Percentiles rank a stretch among this genome's conserved stretches.
phyloP scores from a whole-genome alignment of 2,113 vertebrate species.

The Fukomys damarensis region DNA sequence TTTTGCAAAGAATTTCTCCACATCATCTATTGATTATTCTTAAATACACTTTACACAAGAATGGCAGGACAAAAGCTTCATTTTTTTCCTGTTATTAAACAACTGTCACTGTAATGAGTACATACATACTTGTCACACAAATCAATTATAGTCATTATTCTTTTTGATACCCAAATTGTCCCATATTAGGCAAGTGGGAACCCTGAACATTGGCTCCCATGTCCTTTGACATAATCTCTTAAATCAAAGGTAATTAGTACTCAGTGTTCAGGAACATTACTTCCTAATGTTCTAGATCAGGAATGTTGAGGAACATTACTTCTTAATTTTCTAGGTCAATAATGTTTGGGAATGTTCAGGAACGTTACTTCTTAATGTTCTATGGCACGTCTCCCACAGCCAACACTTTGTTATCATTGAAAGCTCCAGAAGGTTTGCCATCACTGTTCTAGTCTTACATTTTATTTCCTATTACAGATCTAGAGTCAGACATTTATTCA shows the following conservation, averaged over 20 bases:
- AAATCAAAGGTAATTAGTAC: not conserved
- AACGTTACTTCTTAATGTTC: too few relatives aligned
- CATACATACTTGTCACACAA: not conserved
- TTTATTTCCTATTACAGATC: not conserved
- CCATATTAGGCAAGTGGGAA: not conserved
- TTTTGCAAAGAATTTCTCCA: constrained; percentile 43
- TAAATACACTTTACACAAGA: constrained; percentile 28
- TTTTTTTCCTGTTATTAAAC: constrained; percentile 21
- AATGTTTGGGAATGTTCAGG: too few relatives aligned
- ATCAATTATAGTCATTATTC: not conserved
- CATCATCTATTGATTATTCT: constrained; percentile 27
- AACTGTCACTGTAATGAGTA: constrained; percentile 3
- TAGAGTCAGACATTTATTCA: not conserved
- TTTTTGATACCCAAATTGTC: not conserved
- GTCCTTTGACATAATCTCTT: not conserved
- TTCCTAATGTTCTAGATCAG: not conserved
- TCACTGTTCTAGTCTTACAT: not conserved
- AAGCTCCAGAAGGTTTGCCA: too few relatives aligned
- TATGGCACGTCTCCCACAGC: too few relatives aligned
- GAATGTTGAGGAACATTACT: not conserved
- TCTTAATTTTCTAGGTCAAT: not conserved
- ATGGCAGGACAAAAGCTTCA: constrained; percentile 33
- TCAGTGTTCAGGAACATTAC: not conserved
- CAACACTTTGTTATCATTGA: too few relatives aligned
- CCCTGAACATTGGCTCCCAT: not conserved